Evolutionary conservation across 2,797 vertebrate genomes (phyloP).

Genomic region (Mormyrops attenuatus): DNA sequence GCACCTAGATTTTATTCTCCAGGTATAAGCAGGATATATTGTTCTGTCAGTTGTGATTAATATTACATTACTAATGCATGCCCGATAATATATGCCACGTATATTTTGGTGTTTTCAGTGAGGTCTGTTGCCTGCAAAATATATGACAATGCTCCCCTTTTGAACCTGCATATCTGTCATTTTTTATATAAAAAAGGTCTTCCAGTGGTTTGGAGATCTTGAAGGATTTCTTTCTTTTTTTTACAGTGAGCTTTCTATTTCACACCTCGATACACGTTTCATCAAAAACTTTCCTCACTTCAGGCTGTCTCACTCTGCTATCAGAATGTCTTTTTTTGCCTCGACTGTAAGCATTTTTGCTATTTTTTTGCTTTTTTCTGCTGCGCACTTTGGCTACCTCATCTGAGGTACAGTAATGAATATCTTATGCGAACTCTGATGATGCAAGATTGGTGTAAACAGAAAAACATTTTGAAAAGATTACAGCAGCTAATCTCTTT

Average conservation of each 20-base stretch:
- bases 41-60: neutral
- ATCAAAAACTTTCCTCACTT: conserved; percentile 14
- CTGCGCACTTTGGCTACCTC: neutral
- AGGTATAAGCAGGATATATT: neutral
- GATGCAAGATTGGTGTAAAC: conserved; percentile 15
- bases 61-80: neutral
- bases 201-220: neutral
- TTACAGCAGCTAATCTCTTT: neutral
- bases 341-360: neutral
- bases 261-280: conserved; percentile 15
- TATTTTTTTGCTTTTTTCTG: neutral
- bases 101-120: neutral
- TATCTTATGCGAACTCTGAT: neutral
- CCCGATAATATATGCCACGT: neutral
- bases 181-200: neutral
- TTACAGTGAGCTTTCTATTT: conserved; percentile 10
- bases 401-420: conserved; percentile 7
- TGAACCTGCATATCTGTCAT: neutral
- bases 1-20: neutral
- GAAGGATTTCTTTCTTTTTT: neutral
- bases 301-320: neutral
- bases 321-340: neutral
- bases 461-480: conserved; percentile 2
- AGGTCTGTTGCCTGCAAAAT: neutral
- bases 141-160: neutral